These are phyloP conservation scores for Allophyes oxyacanthae DNA, from an alignment of 2,888 invertebrate genomes.

Conservation along the genomic window DNA sequence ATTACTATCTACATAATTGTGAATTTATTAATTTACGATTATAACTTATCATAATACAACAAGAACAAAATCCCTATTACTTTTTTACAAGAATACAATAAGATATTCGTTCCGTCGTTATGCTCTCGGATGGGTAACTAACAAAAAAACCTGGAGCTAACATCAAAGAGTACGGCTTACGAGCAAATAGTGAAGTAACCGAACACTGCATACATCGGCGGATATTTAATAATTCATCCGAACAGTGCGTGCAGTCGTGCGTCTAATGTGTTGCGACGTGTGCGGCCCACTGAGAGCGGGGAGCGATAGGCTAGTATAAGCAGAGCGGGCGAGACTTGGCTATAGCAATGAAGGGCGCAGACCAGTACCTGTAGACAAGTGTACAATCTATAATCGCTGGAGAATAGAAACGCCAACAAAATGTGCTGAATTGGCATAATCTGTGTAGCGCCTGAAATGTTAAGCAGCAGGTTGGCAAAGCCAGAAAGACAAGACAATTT, in stretches of 20 bases:
- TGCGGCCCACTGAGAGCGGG: conserved; percentile 52
- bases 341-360: background rate
- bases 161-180: conserved; percentile 36
- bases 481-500: too few species aligned
- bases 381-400: too few species aligned
- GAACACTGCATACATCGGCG: conserved; percentile 67
- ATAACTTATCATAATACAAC: background rate
- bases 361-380: background rate
- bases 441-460: too few species aligned
- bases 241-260: conserved; percentile 73
- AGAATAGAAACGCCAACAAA: too few species aligned
- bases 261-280: conserved; percentile 77
- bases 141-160: conserved; percentile 26
- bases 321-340: conserved; percentile 27
- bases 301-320: conserved; percentile 46
- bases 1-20: too few species aligned
- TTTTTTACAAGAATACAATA: conserved; percentile 11
- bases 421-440: too few species aligned
- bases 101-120: conserved; percentile 10
- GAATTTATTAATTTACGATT: too few species aligned
- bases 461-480: too few species aligned
- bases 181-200: conserved; percentile 60
- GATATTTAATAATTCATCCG: conserved; percentile 84
- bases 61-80: conserved; percentile 3
- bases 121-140: conserved; percentile 7